Evolutionary conservation across 2,113 vertebrate genomes (phyloP).

Genomic region (Sapayoa aenigma): DNA sequence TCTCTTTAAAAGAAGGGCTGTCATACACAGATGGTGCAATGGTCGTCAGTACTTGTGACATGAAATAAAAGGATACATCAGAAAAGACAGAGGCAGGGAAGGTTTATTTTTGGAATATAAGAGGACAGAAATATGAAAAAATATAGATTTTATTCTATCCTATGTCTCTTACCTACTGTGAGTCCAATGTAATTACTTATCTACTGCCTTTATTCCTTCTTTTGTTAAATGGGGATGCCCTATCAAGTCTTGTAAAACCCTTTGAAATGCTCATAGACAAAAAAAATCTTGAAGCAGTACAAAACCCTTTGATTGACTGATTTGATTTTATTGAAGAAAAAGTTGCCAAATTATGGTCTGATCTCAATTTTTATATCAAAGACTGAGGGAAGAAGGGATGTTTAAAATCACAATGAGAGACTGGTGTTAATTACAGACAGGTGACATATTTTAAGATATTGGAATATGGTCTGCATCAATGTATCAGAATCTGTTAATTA

Average conservation of each 20-base stretch:
- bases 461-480: neutral
- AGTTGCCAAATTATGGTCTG: neutral
- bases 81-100: neutral
- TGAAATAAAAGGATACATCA: neutral
- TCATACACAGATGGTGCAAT: neutral
- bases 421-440: neutral
- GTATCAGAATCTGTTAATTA: neutral
- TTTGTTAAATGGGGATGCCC: neutral
- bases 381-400: neutral
- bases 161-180: neutral
- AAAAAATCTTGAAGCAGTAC: neutral
- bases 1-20: neutral
- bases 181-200: neutral
- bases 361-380: neutral
- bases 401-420: neutral
- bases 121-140: neutral
- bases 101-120: neutral
- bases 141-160: neutral
- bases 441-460: neutral
- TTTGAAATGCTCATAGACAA: neutral
- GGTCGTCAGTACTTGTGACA: neutral
- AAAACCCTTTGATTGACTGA: neutral
- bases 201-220: neutral
- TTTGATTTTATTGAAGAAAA: neutral
- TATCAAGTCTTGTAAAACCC: neutral